Base-by-base conservation (phyloP, 2,888 invertebrate genomes). In the Mystacides longicornis region DNA sequence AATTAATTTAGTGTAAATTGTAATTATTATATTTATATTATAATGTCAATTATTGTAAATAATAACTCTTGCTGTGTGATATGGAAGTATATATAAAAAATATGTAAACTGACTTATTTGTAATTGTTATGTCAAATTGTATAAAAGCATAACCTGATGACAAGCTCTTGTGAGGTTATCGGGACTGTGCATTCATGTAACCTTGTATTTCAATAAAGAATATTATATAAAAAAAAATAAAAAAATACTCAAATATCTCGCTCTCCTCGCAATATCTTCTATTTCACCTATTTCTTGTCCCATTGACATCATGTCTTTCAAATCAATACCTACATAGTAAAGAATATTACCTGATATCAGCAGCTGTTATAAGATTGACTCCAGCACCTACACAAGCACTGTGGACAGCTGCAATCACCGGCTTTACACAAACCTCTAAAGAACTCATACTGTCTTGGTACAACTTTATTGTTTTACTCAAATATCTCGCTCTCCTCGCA, bases 381-480 rank as follows among this genome's bases (percentile, higher is more conserved):
- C 92, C 98, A 1, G 86, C 97, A 0, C 99, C 99, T 52, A 99
- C 80, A 67, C 97, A 98, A 0, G 86, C 81, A 53, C 82, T 86
- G 71, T 99, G 96, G 1, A 94, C 73, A 0, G 94, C 91, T 4
- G 85, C 82, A 53, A 99, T 83, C 0, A 98, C 89, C 0, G 98
- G 98, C 69, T 98, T 98, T 2, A 80, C 75, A 66, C 97, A 98
- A 68, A 83, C 81, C 71, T 97, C 96, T 45, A 97, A 67, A 0
- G 89, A 78, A 3, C 85, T 81, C 55, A 96, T 86, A 16, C 86
- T 82, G 23, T 88, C 81, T 78, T 98, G 92, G 64, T 85, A 90
- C 1, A 68, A 60, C 64, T 74, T 78, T 47, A 96, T 86, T 19
- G 75, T 69, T 31, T 78, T 74, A 14, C 80, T 74, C 11, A 93